A percentile compares a stretch with the other conserved stretches of the same genome.
These are phyloP conservation scores for Myopa testacea DNA, from an alignment of 2,888 invertebrate species.

Conservation along the genomic window DNA sequence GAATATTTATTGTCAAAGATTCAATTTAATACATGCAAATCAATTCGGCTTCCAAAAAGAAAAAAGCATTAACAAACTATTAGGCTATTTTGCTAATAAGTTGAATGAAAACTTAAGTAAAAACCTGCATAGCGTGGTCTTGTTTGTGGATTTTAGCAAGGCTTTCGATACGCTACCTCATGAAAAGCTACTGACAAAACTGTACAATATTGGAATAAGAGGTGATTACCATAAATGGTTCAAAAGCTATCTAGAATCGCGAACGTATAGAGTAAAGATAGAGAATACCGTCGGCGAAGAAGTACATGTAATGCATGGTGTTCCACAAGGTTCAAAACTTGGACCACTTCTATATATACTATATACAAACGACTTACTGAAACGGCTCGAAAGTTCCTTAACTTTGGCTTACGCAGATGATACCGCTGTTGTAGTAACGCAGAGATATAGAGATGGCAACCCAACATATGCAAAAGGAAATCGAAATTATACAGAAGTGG, in stretches of 20 bases:
- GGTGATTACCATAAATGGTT: constrained; percentile 21
- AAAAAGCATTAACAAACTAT: constrained; percentile 27
- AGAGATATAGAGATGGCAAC: too few relatives aligned
- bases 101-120: constrained; percentile 20
- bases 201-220: constrained; percentile 19
- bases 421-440: constrained; percentile 28
- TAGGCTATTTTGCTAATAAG: constrained; percentile 13
- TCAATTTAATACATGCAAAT: constrained; percentile 16
- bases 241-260: constrained; percentile 14
- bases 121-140: background rate
- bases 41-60: constrained; percentile 29
- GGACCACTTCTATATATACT: constrained; percentile 26
- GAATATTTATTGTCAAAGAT: constrained; percentile 14
- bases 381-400: background rate
- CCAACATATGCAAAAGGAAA: too few relatives aligned
- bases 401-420: constrained; percentile 29
- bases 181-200: background rate
- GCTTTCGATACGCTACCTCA: constrained; percentile 37
- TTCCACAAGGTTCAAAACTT: constrained; percentile 27
- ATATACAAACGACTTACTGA: constrained; percentile 28
- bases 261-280: constrained; percentile 11
- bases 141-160: constrained; percentile 37
- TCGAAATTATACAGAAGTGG: too few relatives aligned
- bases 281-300: background rate
- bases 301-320: background rate